These are phyloP conservation scores for Cerceris rybyensis DNA, from an alignment of 2,888 invertebrate species.

Conservation along the genomic window DNA sequence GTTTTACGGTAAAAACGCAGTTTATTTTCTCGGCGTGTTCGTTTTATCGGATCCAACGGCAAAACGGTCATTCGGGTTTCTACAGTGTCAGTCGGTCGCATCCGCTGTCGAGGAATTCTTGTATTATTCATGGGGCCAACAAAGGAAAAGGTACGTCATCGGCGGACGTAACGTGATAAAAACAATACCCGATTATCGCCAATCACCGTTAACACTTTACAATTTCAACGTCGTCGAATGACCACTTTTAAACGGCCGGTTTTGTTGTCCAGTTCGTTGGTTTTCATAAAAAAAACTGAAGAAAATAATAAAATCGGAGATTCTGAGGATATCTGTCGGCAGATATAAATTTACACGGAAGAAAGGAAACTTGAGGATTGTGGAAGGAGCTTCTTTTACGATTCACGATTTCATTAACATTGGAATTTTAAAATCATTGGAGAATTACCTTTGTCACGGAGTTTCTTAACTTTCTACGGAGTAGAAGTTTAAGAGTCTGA, in stretches of 20 bases:
- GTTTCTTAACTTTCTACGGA: too few relatives aligned
- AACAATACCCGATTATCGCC: slow-evolving; percentile 16
- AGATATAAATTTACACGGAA: too few relatives aligned
- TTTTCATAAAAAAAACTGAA: too few relatives aligned
- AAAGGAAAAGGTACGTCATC: slow-evolving; percentile 69
- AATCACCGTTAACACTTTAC: background rate
- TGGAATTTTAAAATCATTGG: too few relatives aligned
- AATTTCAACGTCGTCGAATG: background rate
- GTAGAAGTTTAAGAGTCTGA: too few relatives aligned
- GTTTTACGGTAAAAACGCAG: background rate
- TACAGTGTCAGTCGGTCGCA: slow-evolving; percentile 32
- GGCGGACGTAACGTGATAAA: slow-evolving; percentile 12
- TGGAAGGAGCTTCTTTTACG: too few relatives aligned
- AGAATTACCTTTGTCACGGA: too few relatives aligned
- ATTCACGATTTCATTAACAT: too few relatives aligned
- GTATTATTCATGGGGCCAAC: slow-evolving; percentile 69
- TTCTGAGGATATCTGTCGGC: too few relatives aligned
- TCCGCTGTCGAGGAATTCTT: slow-evolving; percentile 62
- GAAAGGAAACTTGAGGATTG: too few relatives aligned
- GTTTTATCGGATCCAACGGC: background rate
- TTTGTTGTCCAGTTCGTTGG: background rate
- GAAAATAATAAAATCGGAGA: too few relatives aligned
- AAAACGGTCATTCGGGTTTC: background rate
- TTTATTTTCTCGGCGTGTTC: background rate
- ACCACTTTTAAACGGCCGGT: background rate